phyloP scores from a whole-genome alignment of 2,888 invertebrate species.

The Cryptosula pallasiana region DNA sequence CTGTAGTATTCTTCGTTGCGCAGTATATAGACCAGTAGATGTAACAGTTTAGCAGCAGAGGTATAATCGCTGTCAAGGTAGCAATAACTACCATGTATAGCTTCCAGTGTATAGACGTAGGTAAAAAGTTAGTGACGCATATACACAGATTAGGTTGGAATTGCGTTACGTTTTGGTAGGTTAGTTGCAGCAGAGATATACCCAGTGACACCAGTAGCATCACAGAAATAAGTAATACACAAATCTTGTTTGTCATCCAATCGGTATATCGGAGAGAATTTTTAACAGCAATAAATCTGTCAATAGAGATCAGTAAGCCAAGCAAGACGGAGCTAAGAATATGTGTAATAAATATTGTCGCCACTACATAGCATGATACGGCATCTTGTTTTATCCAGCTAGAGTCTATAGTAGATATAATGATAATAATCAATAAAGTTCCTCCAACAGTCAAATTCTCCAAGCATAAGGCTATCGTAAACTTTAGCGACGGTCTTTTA shows the following conservation, averaged over 20 bases:
- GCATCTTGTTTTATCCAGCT: not conserved
- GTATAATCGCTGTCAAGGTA: not conserved
- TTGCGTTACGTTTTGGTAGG: not conserved
- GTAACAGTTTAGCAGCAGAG: slow-evolving; percentile 8
- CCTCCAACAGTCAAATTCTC: not conserved
- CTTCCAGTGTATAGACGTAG: not conserved
- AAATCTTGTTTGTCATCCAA: slow-evolving; percentile 14
- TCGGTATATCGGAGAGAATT: slow-evolving; percentile 11
- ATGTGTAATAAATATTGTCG: not conserved
- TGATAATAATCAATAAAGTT: not conserved
- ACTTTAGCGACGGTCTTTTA: not conserved
- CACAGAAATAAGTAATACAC: not conserved
- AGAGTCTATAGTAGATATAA: not conserved
- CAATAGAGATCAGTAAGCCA: slow-evolving; percentile 1
- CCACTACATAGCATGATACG: not conserved
- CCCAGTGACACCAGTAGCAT: not conserved
- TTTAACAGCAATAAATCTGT: slow-evolving; percentile 19
- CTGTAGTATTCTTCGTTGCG: slow-evolving; percentile 23
- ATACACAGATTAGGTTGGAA: not conserved
- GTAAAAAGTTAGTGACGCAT: not conserved
- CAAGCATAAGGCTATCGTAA: not conserved
- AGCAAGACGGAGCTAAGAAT: not conserved
- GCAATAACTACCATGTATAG: not conserved
- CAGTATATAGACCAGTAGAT: slow-evolving; percentile 8
- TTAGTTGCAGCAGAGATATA: not conserved